These are phyloP conservation scores for Gymnarchus niloticus DNA, from an alignment of 2,113 vertebrate species.

Conservation along the genomic window DNA sequence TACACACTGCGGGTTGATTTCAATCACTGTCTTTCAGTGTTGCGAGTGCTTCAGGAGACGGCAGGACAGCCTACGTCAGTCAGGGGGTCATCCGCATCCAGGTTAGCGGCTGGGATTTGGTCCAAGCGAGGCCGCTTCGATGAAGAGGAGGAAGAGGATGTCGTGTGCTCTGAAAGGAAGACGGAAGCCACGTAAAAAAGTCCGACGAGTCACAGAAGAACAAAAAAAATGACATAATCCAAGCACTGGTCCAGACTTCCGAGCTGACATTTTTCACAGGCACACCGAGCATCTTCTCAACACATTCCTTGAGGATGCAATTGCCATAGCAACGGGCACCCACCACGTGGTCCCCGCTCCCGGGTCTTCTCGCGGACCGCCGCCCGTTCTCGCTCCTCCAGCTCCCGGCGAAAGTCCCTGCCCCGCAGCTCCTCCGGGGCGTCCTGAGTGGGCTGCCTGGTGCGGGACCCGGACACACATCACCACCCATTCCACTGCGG, in stretches of 20 bases:
- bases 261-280: too few species aligned
- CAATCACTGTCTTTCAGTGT: background rate
- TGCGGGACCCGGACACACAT: too few species aligned
- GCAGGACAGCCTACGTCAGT: conserved; percentile 77
- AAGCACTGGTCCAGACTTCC: background rate
- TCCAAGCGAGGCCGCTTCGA: conserved; percentile 94
- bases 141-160: conserved; percentile 76
- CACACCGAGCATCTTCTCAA: background rate
- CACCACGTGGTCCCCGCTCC: conserved; percentile 86
- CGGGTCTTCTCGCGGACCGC: conserved; percentile 82
- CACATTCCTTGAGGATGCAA: background rate
- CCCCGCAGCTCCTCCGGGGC: conserved; percentile 88
- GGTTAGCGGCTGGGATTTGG: conserved; percentile 95
- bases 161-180: conserved; percentile 77
- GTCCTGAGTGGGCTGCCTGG: conserved; percentile 92
- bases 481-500: too few species aligned
- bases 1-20: background rate
- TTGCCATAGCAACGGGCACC: background rate
- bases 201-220: background rate
- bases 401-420: conserved; percentile 90
- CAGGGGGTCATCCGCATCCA: conserved; percentile 93
- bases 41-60: background rate
- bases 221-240: background rate
- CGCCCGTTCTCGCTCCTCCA: conserved; percentile 88
- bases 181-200: conserved; percentile 6